phyloP scores from a whole-genome alignment of 2,113 vertebrate genomes.

The Pseudorhombus dupliciocellatus region DNA sequence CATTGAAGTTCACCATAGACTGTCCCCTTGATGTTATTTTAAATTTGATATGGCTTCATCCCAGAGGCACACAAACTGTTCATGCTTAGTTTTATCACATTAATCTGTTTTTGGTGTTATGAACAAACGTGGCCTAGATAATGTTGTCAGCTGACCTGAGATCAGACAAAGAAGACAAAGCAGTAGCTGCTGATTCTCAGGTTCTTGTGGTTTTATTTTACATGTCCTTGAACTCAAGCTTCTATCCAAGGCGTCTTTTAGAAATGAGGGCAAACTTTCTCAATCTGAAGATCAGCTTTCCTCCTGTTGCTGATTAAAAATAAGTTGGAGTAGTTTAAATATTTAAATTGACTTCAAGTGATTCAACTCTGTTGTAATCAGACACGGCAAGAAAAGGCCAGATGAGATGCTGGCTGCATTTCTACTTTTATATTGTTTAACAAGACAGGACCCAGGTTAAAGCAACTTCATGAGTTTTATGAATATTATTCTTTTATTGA shows the following conservation, averaged over 20 bases:
- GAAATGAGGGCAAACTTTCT: background rate
- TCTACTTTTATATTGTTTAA: background rate
- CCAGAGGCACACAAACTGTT: background rate
- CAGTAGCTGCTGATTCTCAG: background rate
- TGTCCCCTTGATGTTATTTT: background rate
- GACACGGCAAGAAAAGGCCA: background rate
- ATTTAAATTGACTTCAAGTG: background rate
- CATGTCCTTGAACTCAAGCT: too few relatives aligned
- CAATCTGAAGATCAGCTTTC: background rate
- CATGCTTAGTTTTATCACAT: background rate
- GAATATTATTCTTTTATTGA: background rate
- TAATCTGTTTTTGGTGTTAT: slow-evolving; percentile 47
- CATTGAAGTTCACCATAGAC: background rate
- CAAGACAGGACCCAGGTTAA: background rate
- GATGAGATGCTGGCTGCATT: background rate
- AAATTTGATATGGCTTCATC: background rate
- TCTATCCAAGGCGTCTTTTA: too few relatives aligned
- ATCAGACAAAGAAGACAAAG: slow-evolving; percentile 24
- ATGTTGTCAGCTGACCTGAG: slow-evolving; percentile 32
- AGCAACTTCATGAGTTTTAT: slow-evolving; percentile 1
- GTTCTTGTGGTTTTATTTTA: slow-evolving; percentile 7
- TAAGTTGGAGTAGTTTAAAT: background rate
- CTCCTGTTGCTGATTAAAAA: background rate
- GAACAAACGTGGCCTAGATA: slow-evolving; percentile 22
- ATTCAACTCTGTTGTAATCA: background rate